Base-by-base conservation (phyloP, 2,113 vertebrate species). In the Mionectes macconnelli region DNA sequence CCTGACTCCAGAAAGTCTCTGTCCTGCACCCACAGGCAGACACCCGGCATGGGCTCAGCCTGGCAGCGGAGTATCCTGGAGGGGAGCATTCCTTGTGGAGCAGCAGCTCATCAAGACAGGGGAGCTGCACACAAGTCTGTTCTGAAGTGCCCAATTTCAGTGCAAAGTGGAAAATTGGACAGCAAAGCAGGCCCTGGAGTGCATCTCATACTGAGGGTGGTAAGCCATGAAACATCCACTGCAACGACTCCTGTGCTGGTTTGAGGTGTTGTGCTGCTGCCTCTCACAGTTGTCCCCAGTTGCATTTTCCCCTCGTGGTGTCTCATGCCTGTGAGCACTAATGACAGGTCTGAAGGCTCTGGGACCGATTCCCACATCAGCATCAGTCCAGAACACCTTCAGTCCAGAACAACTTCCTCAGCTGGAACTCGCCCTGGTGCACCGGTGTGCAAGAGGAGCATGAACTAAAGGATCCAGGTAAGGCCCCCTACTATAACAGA, bases 321-420 rank as follows among this genome's bases (percentile, higher is more conserved):
- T 69, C 66, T 93, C 14, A 21, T 27, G 45, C 4, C 18, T 3
- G 0, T 10, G 10, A 73, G 5, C 27, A 10, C 13, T 39, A 21
- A 63, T 6, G 28, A 15, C 14, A 47, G 33, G 4, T 40, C 49
- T 72, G n/a, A 52, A 30, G 62, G n/a, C 4, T 2, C 52, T 57
- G n/a, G 49, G 20, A 12, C 18, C 0, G 0, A 23, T 28, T 19
- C 69, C 47, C 5, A 0, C 0, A 0, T 22, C 27, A 70, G 18
- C 33, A 44, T 35, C 66, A 39, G 42, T 3, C 33, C 56, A 40
- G 44, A 49, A 30, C 6, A 77, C 24, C 49, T 25, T 39, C 62
- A 39, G 45, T 4, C 33, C 56, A 44, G 44, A 52, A 27, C 7
- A 77, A 42, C 25, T n/a, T 6, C 16, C 35, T 27, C 55, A 33